Conservation (phyloP, 1,140 invertebrate species). For the Drosophila takahashii region DNA sequence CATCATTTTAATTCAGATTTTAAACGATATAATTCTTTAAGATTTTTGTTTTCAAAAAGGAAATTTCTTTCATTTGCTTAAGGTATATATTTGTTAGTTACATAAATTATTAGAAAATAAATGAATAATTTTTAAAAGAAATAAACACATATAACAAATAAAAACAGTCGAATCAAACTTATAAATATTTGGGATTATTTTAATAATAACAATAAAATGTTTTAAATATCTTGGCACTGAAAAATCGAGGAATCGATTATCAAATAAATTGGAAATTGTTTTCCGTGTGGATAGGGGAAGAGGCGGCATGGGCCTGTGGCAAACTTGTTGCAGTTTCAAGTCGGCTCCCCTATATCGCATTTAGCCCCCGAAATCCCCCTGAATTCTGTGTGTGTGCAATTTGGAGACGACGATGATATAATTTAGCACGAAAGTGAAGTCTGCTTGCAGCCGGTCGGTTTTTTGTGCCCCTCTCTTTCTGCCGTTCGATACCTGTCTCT, state of each 20-base stretch:
- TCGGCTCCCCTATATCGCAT: constrained; percentile 53
- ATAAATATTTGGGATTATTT: neutral
- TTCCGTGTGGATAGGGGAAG: constrained; percentile 8
- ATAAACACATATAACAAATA: no score
- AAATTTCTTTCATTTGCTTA: no score
- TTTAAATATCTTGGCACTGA: neutral
- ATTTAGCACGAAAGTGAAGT: constrained; percentile 81
- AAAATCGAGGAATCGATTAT: neutral
- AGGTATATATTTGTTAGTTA: no score
- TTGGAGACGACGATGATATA: constrained; percentile 77
- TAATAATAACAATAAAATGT: neutral
- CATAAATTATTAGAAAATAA: no score
- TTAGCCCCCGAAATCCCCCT: constrained; percentile 26
- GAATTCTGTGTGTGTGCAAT: constrained; percentile 48
- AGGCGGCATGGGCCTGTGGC: constrained; percentile 43
- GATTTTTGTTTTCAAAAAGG: no score
- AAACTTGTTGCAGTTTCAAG: constrained; percentile 71
- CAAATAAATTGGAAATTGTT: constrained; percentile 2
- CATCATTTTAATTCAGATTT: no score
- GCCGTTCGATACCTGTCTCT: constrained; percentile 6
- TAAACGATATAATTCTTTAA: no score
- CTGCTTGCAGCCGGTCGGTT: constrained; percentile 65
- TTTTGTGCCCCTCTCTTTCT: constrained; percentile 18
- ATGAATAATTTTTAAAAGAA: no score
- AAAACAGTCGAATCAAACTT: neutral